Conservation (phyloP, 2,113 vertebrate species). For the Rousettus leschenaultii region DNA sequence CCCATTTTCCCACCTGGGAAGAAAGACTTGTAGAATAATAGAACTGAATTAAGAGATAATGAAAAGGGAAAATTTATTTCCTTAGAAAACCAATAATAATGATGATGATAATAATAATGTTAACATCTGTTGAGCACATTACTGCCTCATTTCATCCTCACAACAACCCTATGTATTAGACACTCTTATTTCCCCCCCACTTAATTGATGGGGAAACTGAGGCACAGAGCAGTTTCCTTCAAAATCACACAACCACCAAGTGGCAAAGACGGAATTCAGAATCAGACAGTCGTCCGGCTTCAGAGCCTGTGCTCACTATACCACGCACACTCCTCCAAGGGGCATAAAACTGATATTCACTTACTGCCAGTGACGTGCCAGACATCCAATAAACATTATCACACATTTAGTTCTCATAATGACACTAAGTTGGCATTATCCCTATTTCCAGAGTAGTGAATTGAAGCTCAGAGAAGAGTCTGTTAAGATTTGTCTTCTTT, state of each 20-base stretch:
- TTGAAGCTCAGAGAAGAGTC: background rate
- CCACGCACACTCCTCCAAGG: accelerated
- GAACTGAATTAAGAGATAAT: conserved; percentile 9
- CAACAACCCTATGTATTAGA: background rate
- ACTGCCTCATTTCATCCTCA: background rate
- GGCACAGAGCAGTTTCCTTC: background rate
- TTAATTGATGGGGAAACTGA: conserved; percentile 23
- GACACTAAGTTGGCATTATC: background rate
- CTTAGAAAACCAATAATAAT: background rate
- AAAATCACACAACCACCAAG: background rate
- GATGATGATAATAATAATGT: background rate
- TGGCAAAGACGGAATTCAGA: background rate
- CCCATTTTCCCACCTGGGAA: conserved; percentile 58
- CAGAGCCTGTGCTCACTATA: background rate
- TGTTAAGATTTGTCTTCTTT: background rate
- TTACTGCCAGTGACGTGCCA: background rate
- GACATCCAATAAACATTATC: background rate
- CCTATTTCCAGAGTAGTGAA: background rate
- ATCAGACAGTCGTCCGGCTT: background rate
- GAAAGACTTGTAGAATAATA: conserved; percentile 36
- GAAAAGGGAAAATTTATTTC: background rate
- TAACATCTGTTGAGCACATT: background rate
- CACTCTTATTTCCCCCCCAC: background rate
- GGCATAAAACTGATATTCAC: background rate
- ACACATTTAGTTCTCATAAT: background rate